These are phyloP conservation scores for Oryzias woworae DNA, from an alignment of 2,113 vertebrate genomes.

Conservation along the genomic window DNA sequence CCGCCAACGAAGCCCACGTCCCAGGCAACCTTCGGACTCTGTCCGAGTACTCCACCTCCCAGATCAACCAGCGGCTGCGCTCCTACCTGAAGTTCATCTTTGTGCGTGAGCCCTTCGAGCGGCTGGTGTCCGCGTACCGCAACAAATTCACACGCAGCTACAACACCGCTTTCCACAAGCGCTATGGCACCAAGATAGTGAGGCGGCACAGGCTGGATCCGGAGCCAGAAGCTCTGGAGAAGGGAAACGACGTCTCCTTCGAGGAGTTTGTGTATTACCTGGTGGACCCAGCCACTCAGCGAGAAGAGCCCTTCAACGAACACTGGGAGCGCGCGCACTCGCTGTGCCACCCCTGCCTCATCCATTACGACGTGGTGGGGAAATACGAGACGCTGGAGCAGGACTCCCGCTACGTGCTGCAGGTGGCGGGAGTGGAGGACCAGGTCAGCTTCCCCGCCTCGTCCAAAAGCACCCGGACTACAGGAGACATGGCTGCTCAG, in stretches of 20 bases:
- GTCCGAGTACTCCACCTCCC: constrained; percentile 82
- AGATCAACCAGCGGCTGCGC: constrained; percentile 89
- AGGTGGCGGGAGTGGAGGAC: constrained; percentile 78
- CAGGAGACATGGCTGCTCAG: constrained; percentile 79
- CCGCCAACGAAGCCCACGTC: constrained; percentile 86
- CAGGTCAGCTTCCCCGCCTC: constrained; percentile 83
- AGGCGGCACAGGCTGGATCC: constrained; percentile 83
- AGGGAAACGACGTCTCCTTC: constrained; percentile 88
- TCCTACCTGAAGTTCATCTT: constrained; percentile 94
- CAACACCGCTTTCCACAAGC: constrained; percentile 90
- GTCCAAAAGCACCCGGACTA: constrained; percentile 80
- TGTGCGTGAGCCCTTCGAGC: constrained; percentile 91
- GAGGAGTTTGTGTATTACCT: constrained; percentile 94
- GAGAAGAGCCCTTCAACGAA: constrained; percentile 90
- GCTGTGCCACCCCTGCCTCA: constrained; percentile 91
- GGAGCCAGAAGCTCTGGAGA: constrained; percentile 77
- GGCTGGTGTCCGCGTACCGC: constrained; percentile 91
- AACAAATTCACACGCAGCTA: constrained; percentile 92
- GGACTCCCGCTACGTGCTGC: constrained; percentile 89
- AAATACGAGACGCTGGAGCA: constrained; percentile 94
- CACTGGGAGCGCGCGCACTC: constrained; percentile 94
- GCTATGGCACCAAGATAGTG: constrained; percentile 90
- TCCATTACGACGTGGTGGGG: constrained; percentile 92
- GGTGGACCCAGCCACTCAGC: constrained; percentile 87
- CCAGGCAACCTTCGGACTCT: constrained; percentile 84